A percentile compares a stretch with the other conserved stretches of the same genome.
Evolutionary conservation across 2,113 vertebrate genomes (phyloP).

Genomic region (Cololabis saira): DNA sequence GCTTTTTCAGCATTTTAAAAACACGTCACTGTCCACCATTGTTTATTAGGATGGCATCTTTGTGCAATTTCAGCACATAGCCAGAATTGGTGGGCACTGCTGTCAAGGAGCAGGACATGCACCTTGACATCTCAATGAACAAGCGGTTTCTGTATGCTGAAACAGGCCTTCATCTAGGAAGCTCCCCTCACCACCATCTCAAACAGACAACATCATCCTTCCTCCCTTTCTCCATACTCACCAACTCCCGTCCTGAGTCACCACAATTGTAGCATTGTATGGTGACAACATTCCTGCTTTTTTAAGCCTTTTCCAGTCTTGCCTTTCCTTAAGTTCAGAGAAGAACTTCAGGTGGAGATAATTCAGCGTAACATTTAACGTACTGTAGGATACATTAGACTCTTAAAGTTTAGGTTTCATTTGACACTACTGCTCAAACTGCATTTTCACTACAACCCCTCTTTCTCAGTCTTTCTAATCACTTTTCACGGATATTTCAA

Average conservation of each 20-base stretch:
- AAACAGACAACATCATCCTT: slow-evolving; percentile 48
- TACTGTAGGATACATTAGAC: slow-evolving; percentile 20
- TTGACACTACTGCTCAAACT: slow-evolving; percentile 24
- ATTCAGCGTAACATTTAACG: slow-evolving; percentile 20
- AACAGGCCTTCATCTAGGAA: background rate
- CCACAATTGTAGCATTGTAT: slow-evolving; percentile 58
- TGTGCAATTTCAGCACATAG: slow-evolving; percentile 36
- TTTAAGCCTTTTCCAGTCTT: slow-evolving; percentile 19
- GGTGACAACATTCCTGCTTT: slow-evolving; percentile 47
- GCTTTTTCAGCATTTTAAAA: slow-evolving; percentile 40
- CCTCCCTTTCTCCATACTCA: no score
- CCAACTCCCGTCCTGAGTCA: slow-evolving; percentile 60
- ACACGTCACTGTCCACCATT: slow-evolving; percentile 34
- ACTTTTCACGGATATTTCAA: slow-evolving; percentile 12
- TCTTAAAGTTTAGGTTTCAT: slow-evolving; percentile 13
- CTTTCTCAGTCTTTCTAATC: slow-evolving; percentile 11
- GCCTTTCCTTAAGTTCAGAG: slow-evolving; percentile 25
- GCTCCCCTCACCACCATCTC: slow-evolving; percentile 26
- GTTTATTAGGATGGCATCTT: slow-evolving; percentile 50
- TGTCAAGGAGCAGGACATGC: slow-evolving; percentile 34
- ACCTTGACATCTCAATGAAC: slow-evolving; percentile 16
- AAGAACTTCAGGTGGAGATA: slow-evolving; percentile 25
- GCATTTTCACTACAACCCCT: slow-evolving; percentile 5
- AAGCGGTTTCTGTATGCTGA: slow-evolving; percentile 16
- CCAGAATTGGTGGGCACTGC: slow-evolving; percentile 8